phyloP scores from a whole-genome alignment of 1,140 invertebrate species.

The Penaeus vannamei region DNA sequence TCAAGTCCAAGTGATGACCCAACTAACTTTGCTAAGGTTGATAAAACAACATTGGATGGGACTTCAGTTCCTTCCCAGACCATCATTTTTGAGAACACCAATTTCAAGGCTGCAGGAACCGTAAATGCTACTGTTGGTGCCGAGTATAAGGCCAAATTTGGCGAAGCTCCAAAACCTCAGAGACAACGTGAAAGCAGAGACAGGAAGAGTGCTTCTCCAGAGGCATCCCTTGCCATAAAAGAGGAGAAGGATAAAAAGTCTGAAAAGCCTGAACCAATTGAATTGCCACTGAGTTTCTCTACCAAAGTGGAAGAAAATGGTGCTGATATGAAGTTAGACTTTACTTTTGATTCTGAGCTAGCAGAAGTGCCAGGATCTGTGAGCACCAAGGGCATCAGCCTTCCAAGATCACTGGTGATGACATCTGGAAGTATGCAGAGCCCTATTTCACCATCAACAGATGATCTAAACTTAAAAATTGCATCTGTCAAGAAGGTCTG shows the following conservation, averaged over 20 bases:
- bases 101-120: slow-evolving; percentile 79
- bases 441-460: slow-evolving; percentile 82
- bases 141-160: slow-evolving; percentile 69
- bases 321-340: slow-evolving; percentile 92
- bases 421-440: slow-evolving; percentile 73
- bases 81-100: slow-evolving; percentile 93
- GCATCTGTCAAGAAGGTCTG: slow-evolving; percentile 90
- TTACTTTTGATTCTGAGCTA: slow-evolving; percentile 82
- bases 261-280: slow-evolving; percentile 75
- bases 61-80: slow-evolving; percentile 86
- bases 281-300: slow-evolving; percentile 76
- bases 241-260: slow-evolving; percentile 65
- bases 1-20: slow-evolving; percentile 73
- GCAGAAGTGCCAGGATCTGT: slow-evolving; percentile 76
- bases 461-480: slow-evolving; percentile 94
- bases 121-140: slow-evolving; percentile 67
- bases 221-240: slow-evolving; percentile 73
- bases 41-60: slow-evolving; percentile 77
- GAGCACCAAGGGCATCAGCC: slow-evolving; percentile 76
- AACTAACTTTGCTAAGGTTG: slow-evolving; percentile 60
- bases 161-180: slow-evolving; percentile 71
- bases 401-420: slow-evolving; percentile 79
- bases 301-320: slow-evolving; percentile 81
- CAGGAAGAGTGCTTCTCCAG: slow-evolving; percentile 71
- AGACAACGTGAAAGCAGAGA: slow-evolving; percentile 75